Conservation (phyloP, 1,140 invertebrate genomes). For the Diachasma alloeum region DNA sequence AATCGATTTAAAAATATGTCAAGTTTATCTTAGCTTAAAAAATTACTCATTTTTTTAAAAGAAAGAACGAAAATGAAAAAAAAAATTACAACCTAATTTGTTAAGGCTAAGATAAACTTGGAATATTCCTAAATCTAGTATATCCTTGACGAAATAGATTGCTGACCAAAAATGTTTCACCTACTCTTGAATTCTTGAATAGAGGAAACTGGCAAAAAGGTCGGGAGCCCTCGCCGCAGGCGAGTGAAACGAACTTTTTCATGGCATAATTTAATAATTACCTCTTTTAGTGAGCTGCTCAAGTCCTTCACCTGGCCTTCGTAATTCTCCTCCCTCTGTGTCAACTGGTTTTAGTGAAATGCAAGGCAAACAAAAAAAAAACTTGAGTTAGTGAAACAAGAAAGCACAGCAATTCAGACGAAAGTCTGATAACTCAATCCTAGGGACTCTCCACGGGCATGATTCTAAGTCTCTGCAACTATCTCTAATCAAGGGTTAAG, state of each 20-base stretch:
- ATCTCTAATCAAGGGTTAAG: not conserved
- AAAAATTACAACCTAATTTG: too few relatives aligned
- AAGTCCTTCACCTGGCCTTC: slow-evolving; percentile 93
- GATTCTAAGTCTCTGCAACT: not conserved
- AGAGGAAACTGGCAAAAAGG: too few relatives aligned
- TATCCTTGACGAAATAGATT: not conserved
- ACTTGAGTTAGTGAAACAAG: slow-evolving; percentile 37
- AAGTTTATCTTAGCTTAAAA: too few relatives aligned
- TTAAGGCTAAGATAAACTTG: too few relatives aligned
- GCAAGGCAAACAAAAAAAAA: slow-evolving; percentile 47
- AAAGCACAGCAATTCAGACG: not conserved
- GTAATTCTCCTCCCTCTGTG: slow-evolving; percentile 95
- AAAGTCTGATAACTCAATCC: too few relatives aligned
- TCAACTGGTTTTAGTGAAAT: slow-evolving; percentile 75
- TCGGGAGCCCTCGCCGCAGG: too few relatives aligned
- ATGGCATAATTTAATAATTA: slow-evolving; percentile 63
- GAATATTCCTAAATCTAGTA: too few relatives aligned
- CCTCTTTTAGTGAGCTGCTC: slow-evolving; percentile 93
- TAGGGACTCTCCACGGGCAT: not conserved
- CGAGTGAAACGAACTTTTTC: not conserved
- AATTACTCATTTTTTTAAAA: too few relatives aligned
- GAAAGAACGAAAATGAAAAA: too few relatives aligned
- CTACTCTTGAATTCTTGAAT: too few relatives aligned
- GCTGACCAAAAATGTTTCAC: too few relatives aligned
- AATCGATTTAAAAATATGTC: too few relatives aligned